phyloP scores from a whole-genome alignment of 2,797 vertebrate genomes.

The Rousettus madagascariensis region DNA sequence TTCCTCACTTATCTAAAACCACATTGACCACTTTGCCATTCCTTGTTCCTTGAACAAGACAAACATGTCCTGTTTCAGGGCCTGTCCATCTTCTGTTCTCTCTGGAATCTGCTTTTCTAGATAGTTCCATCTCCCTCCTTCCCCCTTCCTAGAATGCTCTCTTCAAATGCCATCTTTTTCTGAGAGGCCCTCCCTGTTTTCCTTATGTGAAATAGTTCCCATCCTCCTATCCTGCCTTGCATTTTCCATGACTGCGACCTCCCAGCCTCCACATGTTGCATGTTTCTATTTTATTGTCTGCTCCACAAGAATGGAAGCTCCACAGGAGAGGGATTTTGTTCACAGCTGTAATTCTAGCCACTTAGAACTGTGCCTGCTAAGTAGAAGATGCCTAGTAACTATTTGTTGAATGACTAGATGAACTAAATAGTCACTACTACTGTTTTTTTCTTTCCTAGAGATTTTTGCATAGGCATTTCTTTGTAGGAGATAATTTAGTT shows the following conservation, averaged over 20 bases:
- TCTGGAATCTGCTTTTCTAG: not conserved
- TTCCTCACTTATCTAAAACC: not conserved
- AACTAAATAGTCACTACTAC: not conserved
- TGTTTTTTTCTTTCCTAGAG: not conserved
- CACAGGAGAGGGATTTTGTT: not conserved
- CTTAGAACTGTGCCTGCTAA: not conserved
- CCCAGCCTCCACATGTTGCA: accelerated
- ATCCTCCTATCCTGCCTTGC: not conserved
- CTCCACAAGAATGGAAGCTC: not conserved
- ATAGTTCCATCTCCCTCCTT: not conserved
- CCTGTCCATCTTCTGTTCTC: not conserved
- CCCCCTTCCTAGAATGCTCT: not conserved
- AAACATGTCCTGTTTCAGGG: not conserved
- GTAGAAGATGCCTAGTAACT: not conserved
- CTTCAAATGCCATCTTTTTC: not conserved
- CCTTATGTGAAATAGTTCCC: not conserved
- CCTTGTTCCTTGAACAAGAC: not conserved
- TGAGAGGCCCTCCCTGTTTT: not conserved
- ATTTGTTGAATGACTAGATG: not conserved
- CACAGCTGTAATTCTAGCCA: not conserved
- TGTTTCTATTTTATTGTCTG: not conserved
- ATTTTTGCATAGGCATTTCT: not conserved
- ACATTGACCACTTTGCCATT: not conserved
- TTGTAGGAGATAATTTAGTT: not conserved
- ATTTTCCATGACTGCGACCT: not conserved